These are phyloP conservation scores for Coregonus suidteri DNA, from an alignment of 2,797 vertebrate genomes.

Conservation along the genomic window DNA sequence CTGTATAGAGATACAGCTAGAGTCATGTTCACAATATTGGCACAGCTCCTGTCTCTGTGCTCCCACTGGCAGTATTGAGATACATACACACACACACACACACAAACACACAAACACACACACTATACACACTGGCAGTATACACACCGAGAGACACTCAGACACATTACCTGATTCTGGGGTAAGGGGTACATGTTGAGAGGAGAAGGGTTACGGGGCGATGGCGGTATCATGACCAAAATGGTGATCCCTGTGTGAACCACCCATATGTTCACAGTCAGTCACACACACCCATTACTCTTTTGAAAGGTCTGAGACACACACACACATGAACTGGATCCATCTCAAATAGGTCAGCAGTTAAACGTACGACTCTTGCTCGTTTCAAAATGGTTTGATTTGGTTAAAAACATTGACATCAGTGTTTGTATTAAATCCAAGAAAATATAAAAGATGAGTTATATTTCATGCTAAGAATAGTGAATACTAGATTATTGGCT, in stretches of 20 bases:
- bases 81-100: background rate
- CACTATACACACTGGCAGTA: background rate
- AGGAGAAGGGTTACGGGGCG: background rate
- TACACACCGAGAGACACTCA: background rate
- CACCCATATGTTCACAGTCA: background rate
- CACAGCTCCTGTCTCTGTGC: slow-evolving; percentile 52
- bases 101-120: no score
- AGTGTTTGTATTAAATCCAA: no score
- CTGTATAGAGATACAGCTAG: slow-evolving; percentile 14
- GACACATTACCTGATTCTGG: slow-evolving; percentile 14
- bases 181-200: background rate
- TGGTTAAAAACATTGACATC: background rate
- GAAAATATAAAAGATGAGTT: no score
- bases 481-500: no score
- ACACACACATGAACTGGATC: background rate
- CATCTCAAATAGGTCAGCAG: background rate
- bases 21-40: slow-evolving; percentile 50
- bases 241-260: background rate
- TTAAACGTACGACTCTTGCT: background rate
- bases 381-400: background rate
- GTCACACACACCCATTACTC: background rate
- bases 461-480: no score
- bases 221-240: background rate
- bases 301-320: background rate
- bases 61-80: slow-evolving; percentile 2